Evolutionary conservation across 2,888 invertebrate species (phyloP), one percentile per base, ranked within the genome.

Genomic region (Microctonus hyperodae): DNA sequence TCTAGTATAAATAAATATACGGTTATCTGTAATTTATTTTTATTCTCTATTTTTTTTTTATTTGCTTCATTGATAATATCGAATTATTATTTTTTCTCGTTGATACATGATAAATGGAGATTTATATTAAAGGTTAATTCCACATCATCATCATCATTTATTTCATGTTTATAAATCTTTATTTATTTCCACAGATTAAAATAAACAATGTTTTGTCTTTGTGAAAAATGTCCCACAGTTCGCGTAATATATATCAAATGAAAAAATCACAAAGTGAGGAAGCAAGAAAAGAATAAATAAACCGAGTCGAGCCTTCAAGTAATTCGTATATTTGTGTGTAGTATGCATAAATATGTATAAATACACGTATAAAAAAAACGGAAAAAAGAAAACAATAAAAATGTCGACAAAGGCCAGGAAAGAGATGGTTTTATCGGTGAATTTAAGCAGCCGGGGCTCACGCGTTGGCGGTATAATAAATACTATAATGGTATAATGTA

Each of bases 381-480:
- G 44, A 40, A 58, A 48, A 22, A 59, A 59, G 25, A 23, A 44
- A 44, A 1, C 16, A 23, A 59, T 23, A 59, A 59, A 40, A 20
- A 23, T n/a, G 20, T 58, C 51, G 33, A 65, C 51, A 57, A 31
- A 51, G 51, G 51, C 22, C 51, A 25, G 51, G 25, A 51, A 51
- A 13, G 25, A 51, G 25, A 22, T 23, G 23, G 51, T 25, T 13
- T 25, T 23, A 51, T 51, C 40, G 55, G 37, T 63, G 44, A 53
- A 55, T 63, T 63, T 55, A 40, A 63, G 63, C 44, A 16, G 63
- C 55, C 53, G 35, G n/a, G n/a, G n/a, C n/a, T n/a, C 28, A 5
- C 28, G 28, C 28, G 28, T 51, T 16, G 40, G 25, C 10, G 55
- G 55, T 55, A 20, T 63, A 20, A n/a, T n/a, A n/a, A n/a, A n/a